phyloP scores from a whole-genome alignment of 2,888 invertebrate species.

The Ectemnius continuus region DNA sequence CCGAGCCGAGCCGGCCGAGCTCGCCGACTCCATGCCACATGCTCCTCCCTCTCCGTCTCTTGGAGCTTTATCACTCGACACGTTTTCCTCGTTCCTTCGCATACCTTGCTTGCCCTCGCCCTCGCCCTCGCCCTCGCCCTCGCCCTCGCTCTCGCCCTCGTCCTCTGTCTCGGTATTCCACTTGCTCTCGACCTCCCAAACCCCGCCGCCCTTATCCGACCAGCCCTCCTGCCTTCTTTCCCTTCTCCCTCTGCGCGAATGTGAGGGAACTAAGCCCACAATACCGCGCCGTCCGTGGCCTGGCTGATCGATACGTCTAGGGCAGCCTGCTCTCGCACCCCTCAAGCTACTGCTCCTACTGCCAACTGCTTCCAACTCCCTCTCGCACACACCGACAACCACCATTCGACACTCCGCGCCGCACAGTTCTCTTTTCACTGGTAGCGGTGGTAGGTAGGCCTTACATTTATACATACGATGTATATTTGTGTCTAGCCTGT shows the following conservation, averaged over 20 bases:
- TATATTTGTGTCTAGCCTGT: too few species aligned
- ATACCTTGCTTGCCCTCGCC: constrained; percentile 20
- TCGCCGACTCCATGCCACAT: constrained; percentile 6
- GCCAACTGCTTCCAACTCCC: neutral
- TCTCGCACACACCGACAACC: neutral
- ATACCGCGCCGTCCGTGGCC: constrained; percentile 60
- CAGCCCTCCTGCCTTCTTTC: constrained; percentile 2
- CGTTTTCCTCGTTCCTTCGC: too few species aligned
- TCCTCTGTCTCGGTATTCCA: constrained; percentile 27
- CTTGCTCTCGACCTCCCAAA: constrained; percentile 11
- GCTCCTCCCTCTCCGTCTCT: constrained; percentile 13
- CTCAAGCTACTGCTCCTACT: constrained; percentile 12
- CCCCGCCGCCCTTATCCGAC: constrained; percentile 6
- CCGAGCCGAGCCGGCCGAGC: too few species aligned
- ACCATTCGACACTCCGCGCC: constrained; percentile 7
- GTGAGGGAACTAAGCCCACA: constrained; percentile 48
- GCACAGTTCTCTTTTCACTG: constrained; percentile 3
- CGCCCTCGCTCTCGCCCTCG: constrained; percentile 29
- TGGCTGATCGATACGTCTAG: constrained; percentile 76
- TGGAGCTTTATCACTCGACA: too few species aligned
- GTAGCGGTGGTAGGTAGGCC: too few species aligned
- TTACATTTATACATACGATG: too few species aligned
- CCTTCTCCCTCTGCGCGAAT: constrained; percentile 33
- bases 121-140: too few species aligned
- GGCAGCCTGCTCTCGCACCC: constrained; percentile 48